Evolutionary conservation across 2,888 invertebrate genomes (phyloP).

Genomic region (Selenia dentaria): DNA sequence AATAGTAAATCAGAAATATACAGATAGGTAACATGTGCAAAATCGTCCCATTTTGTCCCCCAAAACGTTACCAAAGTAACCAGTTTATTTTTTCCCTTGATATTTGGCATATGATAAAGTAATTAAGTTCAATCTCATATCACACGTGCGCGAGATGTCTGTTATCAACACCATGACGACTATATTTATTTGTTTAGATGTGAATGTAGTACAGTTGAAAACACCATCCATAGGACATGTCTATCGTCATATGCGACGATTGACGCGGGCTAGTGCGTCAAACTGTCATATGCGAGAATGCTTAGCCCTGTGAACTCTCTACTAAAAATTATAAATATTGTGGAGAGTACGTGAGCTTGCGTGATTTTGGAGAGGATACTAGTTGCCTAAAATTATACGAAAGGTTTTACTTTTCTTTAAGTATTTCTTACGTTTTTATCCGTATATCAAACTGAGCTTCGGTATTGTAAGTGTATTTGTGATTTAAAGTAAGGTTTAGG

Average conservation of each 20-base stretch:
- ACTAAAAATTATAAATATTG: background rate
- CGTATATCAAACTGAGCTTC: no score
- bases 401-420: no score
- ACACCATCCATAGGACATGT: conserved; percentile 45
- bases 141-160: conserved; percentile 23
- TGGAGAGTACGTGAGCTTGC: background rate
- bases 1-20: no score
- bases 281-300: conserved; percentile 34
- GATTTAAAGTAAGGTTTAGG: no score
- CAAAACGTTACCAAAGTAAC: no score
- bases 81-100: conserved; percentile 24
- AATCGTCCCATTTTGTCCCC: no score
- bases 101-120: conserved; percentile 30
- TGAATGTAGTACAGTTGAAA: conserved; percentile 33
- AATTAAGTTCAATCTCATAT: conserved; percentile 12
- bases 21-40: no score
- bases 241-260: conserved; percentile 57
- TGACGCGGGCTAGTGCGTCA: conserved; percentile 58
- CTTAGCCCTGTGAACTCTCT: conserved; percentile 25
- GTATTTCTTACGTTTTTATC: no score
- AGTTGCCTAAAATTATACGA: no score
- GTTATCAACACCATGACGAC: conserved; percentile 48
- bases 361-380: background rate
- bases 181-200: conserved; percentile 62
- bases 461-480: no score